phyloP scores from a whole-genome alignment of 53 echinoderm and acorn worm genomes.

The Zoroaster sp. region DNA sequence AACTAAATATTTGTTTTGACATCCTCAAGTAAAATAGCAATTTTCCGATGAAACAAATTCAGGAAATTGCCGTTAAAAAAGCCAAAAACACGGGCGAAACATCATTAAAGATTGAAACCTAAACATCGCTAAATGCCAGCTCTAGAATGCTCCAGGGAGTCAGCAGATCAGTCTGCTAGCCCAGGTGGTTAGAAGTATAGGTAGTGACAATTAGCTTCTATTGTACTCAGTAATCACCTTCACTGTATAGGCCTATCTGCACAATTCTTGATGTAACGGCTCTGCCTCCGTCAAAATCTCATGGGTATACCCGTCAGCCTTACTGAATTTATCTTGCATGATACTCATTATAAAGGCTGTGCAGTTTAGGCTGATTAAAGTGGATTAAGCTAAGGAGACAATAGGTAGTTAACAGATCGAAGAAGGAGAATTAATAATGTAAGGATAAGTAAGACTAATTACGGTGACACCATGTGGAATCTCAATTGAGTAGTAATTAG shows the following conservation, averaged over 20 bases:
- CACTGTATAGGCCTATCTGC: background rate
- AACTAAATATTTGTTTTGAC: too few species aligned
- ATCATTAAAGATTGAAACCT: too few species aligned
- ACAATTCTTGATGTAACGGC: background rate
- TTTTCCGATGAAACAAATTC: too few species aligned
- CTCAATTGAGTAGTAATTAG: too few species aligned
- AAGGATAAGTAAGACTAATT: background rate
- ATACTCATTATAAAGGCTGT: background rate
- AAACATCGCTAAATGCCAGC: too few species aligned
- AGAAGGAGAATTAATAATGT: background rate
- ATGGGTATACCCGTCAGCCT: slow-evolving; percentile 12
- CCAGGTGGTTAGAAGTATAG: background rate
- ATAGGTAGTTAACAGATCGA: background rate
- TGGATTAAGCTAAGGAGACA: background rate
- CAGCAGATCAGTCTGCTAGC: too few species aligned
- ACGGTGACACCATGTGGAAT: too few species aligned
- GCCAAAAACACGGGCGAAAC: too few species aligned
- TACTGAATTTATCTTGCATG: background rate
- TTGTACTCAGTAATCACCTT: background rate
- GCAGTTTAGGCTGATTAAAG: background rate
- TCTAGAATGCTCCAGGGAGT: too few species aligned
- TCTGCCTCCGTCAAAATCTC: background rate
- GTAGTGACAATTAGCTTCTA: background rate
- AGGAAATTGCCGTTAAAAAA: too few species aligned
- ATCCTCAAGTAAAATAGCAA: too few species aligned